Percentiles rank a stretch among this genome's conserved stretches.
Evolutionary conservation across 2,113 vertebrate genomes (phyloP).

Genomic region (Corythornis vintsioides): DNA sequence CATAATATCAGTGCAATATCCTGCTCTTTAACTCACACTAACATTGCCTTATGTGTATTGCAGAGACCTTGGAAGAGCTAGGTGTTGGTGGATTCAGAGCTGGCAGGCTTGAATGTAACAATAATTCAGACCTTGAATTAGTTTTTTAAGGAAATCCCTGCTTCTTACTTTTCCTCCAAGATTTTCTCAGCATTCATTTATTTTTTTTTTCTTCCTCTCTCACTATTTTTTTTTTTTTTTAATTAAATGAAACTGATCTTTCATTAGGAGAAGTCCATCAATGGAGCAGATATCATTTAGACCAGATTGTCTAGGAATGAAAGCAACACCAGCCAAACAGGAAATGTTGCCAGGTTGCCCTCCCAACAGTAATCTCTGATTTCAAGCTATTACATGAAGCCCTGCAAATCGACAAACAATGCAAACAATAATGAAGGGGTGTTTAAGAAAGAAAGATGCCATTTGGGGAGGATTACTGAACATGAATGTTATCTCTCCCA

Average conservation of each 20-base stretch:
- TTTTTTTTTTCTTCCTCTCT: neutral
- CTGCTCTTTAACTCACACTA: neutral
- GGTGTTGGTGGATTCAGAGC: neutral
- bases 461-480: conserved; percentile 39
- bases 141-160: neutral
- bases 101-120: neutral
- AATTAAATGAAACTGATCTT: neutral
- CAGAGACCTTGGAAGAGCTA: neutral
- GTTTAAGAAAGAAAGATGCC: conserved; percentile 46
- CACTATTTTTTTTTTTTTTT: neutral
- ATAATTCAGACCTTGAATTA: neutral
- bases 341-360: neutral
- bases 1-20: neutral
- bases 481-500: neutral
- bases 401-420: conserved; percentile 45
- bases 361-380: neutral
- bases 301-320: neutral
- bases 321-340: neutral
- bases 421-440: neutral
- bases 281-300: neutral
- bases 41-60: neutral
- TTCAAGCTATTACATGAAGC: conserved; percentile 22
- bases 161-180: neutral
- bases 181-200: neutral
- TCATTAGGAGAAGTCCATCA: neutral